phyloP scores from a whole-genome alignment of 2,797 vertebrate species.

The Sus cebifrons region DNA sequence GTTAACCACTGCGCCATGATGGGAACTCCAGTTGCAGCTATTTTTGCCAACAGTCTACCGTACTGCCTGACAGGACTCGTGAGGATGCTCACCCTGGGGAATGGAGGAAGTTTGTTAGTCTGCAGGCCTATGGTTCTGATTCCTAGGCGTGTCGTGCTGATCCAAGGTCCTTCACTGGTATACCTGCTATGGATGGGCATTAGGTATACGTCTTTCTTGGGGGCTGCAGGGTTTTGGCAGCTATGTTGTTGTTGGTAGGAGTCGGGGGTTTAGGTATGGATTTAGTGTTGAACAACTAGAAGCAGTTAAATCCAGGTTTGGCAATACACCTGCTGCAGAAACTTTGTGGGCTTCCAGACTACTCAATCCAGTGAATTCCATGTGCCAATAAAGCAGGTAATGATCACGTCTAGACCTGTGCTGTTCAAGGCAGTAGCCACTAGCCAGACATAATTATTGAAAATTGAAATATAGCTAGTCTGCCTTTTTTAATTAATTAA shows the following conservation, averaged over 20 bases:
- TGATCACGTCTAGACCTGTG: not conserved
- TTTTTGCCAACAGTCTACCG: not conserved
- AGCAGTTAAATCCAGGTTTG: not conserved
- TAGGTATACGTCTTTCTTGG: not conserved
- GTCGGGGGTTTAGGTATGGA: not conserved
- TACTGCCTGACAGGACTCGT: not conserved
- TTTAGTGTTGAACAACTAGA: not conserved
- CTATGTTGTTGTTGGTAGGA: not conserved
- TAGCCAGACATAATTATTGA: not conserved
- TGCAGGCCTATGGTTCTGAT: not conserved
- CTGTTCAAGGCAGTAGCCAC: not conserved
- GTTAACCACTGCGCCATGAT: no score
- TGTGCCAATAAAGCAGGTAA: not conserved
- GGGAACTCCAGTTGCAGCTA: no score
- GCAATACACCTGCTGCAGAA: not conserved
- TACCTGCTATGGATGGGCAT: not conserved
- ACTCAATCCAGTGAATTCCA: not conserved
- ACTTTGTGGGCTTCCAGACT: not conserved
- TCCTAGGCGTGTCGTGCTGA: not conserved
- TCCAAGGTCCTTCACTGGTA: not conserved
- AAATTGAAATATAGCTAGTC: not conserved
- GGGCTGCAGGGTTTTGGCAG: not conserved
- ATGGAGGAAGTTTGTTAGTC: not conserved
- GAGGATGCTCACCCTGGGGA: not conserved
- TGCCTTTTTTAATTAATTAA: not conserved